These are phyloP conservation scores for Diaprepes abbreviatus DNA, from an alignment of 2,888 invertebrate species.

Conservation along the genomic window DNA sequence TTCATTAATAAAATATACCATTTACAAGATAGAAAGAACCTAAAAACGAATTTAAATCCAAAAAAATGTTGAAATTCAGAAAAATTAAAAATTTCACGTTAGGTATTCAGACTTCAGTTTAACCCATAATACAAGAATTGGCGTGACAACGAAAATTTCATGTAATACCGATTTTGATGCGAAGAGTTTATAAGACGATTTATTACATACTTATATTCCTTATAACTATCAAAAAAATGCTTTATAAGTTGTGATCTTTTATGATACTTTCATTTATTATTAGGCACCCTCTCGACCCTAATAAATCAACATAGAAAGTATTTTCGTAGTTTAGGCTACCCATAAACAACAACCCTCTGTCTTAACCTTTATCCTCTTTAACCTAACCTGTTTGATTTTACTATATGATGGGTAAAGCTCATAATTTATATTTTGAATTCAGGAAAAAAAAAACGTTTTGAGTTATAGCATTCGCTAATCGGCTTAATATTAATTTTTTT, in stretches of 20 bases:
- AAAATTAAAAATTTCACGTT: too few relatives aligned
- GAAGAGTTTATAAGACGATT: too few relatives aligned
- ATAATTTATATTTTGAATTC: constrained; percentile 30
- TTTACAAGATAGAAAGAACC: too few relatives aligned
- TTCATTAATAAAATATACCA: too few relatives aligned
- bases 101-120: too few relatives aligned
- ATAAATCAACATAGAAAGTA: constrained; percentile 29
- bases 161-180: too few relatives aligned
- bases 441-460: constrained; percentile 8
- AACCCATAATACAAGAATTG: too few relatives aligned
- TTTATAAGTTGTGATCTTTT: neutral
- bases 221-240: neutral
- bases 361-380: constrained; percentile 35
- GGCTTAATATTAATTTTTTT: too few relatives aligned
- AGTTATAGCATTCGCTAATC: too few relatives aligned
- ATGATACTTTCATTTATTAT: constrained; percentile 2
- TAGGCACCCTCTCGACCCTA: constrained; percentile 12
- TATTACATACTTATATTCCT: neutral
- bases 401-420: constrained; percentile 23
- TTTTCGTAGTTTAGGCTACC: constrained; percentile 40
- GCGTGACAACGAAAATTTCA: too few relatives aligned
- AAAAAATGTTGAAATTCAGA: too few relatives aligned
- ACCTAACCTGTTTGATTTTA: constrained; percentile 48
- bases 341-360: constrained; percentile 42
- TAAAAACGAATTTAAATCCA: too few relatives aligned